A percentile compares a stretch with the other conserved stretches of the same genome.
These are phyloP conservation scores for Drosophila rufa DNA, from an alignment of 1,140 invertebrate genomes.

Conservation along the genomic window DNA sequence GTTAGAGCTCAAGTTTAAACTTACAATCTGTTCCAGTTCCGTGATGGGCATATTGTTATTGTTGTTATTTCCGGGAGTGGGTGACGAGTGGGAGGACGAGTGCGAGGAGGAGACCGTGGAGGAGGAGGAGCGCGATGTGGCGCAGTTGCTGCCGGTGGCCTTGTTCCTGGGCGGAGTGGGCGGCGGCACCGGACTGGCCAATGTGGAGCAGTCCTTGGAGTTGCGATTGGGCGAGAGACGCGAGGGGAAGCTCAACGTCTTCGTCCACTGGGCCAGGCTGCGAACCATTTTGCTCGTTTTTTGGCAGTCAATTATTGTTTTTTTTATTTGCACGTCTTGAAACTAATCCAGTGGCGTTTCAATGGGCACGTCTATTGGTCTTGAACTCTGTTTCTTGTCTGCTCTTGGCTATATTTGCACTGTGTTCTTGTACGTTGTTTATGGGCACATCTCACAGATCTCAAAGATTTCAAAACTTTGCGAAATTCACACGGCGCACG, in stretches of 20 bases:
- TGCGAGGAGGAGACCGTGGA: conserved; percentile 85
- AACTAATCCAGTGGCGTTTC: conserved; percentile 74
- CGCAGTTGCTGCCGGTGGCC: conserved; percentile 66
- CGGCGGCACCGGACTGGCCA: conserved; percentile 85
- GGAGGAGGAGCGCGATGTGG: conserved; percentile 85
- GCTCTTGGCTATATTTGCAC: conserved; percentile 11
- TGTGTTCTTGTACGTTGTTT: conserved; percentile 39
- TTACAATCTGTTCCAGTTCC: conserved; percentile 88
- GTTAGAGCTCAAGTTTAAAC: conserved; percentile 51
- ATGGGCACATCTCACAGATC: conserved; percentile 54
- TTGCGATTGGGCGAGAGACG: conserved; percentile 91
- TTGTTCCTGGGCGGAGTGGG: conserved; percentile 87
- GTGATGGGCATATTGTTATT: conserved; percentile 86
- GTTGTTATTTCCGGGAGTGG: conserved; percentile 84
- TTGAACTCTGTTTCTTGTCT: conserved; percentile 12
- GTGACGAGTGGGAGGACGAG: conserved; percentile 69
- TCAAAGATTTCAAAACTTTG: conserved; percentile 64
- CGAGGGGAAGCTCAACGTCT: conserved; percentile 93
- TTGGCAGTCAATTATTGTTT: conserved; percentile 12
- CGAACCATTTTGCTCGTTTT: conserved; percentile 89
- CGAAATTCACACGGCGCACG: conserved; percentile 72
- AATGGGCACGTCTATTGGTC: conserved; percentile 29
- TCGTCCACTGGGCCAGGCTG: conserved; percentile 94
- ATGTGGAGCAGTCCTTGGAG: conserved; percentile 88
- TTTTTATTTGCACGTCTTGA: conserved; percentile 38